Conservation (phyloP, 2,888 invertebrate genomes). For the Steinernema carpocapsae region DNA sequence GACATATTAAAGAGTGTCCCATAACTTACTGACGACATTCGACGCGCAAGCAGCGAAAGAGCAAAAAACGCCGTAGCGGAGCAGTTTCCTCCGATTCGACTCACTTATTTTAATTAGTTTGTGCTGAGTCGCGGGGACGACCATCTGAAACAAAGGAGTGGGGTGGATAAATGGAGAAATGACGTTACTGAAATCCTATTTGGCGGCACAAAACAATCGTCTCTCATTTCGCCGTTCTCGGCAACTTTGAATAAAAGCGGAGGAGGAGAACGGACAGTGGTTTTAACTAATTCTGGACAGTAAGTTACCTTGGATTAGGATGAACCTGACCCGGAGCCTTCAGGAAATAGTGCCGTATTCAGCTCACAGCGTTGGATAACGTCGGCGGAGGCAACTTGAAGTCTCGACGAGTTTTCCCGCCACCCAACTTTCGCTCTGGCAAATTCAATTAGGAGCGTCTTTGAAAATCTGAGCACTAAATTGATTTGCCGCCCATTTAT, state of each 20-base stretch:
- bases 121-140: slow-evolving; percentile 66
- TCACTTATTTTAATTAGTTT: slow-evolving; percentile 65
- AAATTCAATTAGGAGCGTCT: slow-evolving; percentile 32
- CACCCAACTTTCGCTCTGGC: slow-evolving; percentile 33
- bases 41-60: slow-evolving; percentile 53
- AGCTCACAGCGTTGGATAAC: no score
- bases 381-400: no score
- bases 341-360: no score
- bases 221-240: background rate
- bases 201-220: background rate
- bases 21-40: slow-evolving; percentile 56
- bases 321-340: no score
- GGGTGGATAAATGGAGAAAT: background rate
- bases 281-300: no score
- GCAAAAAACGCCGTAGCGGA: slow-evolving; percentile 54
- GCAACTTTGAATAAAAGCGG: no score
- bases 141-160: slow-evolving; percentile 50
- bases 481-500: slow-evolving; percentile 30
- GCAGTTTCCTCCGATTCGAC: slow-evolving; percentile 56
- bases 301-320: no score
- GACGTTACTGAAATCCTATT: background rate
- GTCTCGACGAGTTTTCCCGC: slow-evolving; percentile 3
- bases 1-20: background rate
- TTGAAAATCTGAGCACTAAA: slow-evolving; percentile 31
- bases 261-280: no score